Evolutionary conservation across 1,140 invertebrate species (phyloP).

Genomic region (Halictus rubicundus): DNA sequence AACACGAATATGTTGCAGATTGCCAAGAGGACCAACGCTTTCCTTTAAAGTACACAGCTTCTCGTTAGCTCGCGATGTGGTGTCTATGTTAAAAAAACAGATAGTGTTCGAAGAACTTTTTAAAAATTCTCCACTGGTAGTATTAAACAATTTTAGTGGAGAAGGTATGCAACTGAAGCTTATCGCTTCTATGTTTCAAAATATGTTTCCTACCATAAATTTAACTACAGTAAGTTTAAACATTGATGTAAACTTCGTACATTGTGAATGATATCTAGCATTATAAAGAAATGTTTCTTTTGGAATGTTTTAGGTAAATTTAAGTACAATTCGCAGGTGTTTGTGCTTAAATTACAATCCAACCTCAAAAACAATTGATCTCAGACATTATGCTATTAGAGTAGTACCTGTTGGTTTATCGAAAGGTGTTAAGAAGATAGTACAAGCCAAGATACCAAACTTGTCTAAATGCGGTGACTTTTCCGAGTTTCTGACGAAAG

Average conservation of each 20-base stretch:
- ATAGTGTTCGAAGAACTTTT: conserved; percentile 91
- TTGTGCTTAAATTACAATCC: conserved; percentile 95
- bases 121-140: conserved; percentile 91
- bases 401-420: conserved; percentile 93
- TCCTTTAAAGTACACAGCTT: conserved; percentile 94
- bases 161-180: conserved; percentile 94
- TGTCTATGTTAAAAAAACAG: conserved; percentile 91
- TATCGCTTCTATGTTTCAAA: conserved; percentile 97
- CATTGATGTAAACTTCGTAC: neutral
- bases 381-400: conserved; percentile 95
- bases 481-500: conserved; percentile 94
- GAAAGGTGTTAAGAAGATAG: conserved; percentile 96
- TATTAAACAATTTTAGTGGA: conserved; percentile 96
- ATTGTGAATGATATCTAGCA: neutral
- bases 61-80: conserved; percentile 90
- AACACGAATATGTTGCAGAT: conserved; percentile 70
- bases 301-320: conserved; percentile 86
- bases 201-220: conserved; percentile 99
- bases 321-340: conserved; percentile 94
- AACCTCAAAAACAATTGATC: conserved; percentile 92
- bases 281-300: neutral
- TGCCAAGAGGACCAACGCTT: conserved; percentile 91
- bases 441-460: conserved; percentile 95
- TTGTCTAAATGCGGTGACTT: conserved; percentile 93
- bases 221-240: conserved; percentile 87